These are phyloP conservation scores for Apotomis capreana DNA, from an alignment of 2,888 invertebrate species.

Conservation along the genomic window DNA sequence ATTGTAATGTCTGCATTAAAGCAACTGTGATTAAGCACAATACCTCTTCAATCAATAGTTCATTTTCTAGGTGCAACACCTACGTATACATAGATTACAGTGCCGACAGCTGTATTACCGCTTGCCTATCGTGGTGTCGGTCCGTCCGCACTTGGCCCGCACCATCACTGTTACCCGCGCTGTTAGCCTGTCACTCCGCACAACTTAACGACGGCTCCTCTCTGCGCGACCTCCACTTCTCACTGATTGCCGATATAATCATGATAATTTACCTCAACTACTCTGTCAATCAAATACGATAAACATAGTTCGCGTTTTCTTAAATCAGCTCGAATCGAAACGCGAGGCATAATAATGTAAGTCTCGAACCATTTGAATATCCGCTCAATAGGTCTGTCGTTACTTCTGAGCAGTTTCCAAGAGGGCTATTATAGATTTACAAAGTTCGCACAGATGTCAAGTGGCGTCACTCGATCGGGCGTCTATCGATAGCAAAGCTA, in stretches of 20 bases:
- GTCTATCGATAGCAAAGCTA: constrained; percentile 76
- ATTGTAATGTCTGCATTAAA: not conserved
- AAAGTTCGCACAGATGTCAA: constrained; percentile 57
- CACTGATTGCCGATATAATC: constrained; percentile 51
- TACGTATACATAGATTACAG: constrained; percentile 18
- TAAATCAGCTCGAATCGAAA: constrained; percentile 26
- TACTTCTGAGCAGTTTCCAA: constrained; percentile 23
- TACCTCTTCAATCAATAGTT: constrained; percentile 6
- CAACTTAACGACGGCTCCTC: constrained; percentile 64
- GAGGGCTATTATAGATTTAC: constrained; percentile 30
- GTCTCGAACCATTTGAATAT: constrained; percentile 29
- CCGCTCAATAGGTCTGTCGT: constrained; percentile 27
- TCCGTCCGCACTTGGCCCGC: constrained; percentile 12
- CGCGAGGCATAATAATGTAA: constrained; percentile 11
- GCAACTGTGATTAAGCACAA: not conserved
- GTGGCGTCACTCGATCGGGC: constrained; percentile 57
- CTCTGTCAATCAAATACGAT: constrained; percentile 58
- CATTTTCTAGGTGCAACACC: constrained; percentile 2
- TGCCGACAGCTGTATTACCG: constrained; percentile 37
- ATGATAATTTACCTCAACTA: constrained; percentile 61
- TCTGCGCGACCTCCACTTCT: constrained; percentile 56
- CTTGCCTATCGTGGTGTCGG: constrained; percentile 24
- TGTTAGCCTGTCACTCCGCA: constrained; percentile 62
- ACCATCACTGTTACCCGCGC: constrained; percentile 27
- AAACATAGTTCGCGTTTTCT: constrained; percentile 48